These are phyloP conservation scores for Petrocephalus schoutedeni DNA, from an alignment of 2,797 vertebrate genomes.

Conservation along the genomic window DNA sequence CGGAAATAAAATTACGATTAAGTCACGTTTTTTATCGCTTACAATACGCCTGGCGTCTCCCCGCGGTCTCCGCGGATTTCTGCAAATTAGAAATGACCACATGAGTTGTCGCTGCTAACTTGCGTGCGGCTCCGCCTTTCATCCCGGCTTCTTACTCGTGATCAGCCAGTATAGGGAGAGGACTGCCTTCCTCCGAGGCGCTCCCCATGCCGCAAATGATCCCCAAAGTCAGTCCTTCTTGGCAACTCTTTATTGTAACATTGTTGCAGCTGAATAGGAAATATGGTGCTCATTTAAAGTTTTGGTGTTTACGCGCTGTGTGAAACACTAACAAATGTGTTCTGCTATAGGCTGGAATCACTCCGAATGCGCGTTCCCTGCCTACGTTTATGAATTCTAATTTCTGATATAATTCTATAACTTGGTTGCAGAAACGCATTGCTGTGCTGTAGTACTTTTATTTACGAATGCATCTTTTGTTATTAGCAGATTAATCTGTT, in stretches of 20 bases:
- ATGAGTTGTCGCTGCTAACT: neutral
- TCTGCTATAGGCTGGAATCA: neutral
- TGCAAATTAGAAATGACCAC: neutral
- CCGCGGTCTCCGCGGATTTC: neutral
- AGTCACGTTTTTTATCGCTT: neutral
- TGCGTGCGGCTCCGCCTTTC: slow-evolving; percentile 18
- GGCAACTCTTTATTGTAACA: neutral
- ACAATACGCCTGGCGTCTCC: neutral
- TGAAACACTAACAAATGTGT: neutral
- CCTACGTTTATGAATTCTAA: neutral
- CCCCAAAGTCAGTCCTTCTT: neutral
- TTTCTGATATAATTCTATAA: neutral
- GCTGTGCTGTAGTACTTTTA: neutral
- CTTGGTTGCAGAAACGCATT: neutral
- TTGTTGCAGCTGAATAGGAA: neutral
- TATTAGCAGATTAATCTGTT: neutral
- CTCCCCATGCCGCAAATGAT: neutral
- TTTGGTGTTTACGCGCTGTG: neutral
- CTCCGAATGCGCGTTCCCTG: neutral
- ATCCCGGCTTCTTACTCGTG: neutral
- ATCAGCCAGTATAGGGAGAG: neutral
- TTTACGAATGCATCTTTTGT: neutral
- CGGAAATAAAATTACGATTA: neutral
- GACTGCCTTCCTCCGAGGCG: neutral
- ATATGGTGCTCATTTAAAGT: neutral